Evolutionary conservation across 2,113 vertebrate genomes (phyloP), one percentile per base, ranked within the genome.

Genomic region (Corvus cornix): DNA sequence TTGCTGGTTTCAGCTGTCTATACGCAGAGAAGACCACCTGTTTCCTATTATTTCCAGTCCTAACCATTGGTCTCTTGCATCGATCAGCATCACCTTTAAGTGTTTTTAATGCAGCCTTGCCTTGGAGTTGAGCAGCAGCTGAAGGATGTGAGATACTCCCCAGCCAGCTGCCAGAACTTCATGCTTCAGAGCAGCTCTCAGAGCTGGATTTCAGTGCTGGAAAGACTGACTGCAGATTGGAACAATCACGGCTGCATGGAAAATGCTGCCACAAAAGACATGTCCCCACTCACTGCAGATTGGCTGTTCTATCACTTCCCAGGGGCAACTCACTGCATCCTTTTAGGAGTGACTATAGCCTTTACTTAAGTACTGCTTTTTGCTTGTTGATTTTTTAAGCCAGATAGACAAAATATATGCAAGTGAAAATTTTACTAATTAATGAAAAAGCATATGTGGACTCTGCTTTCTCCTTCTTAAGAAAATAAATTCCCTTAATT

Each of bases 261-360:
- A 68, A 84, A 64, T 0, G 6, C 63, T 31, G 56, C 5, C 1
- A 19, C 53, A 21, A 1, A 35, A 85, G 55, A 43, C 24, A 24
- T 1, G 0, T 12, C 63, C 37, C n/a, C 37, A 18, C 37, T 53
- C 59, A 18, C n/a, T 5, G 55, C 28, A 74, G 22, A 53, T 10
- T 9, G 0, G 0, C 59, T 55, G 13, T 1, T 67, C 85, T 46
- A 12, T 8, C n/a, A 6, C 23, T 31, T 19, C 18, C 9, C 67
- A 56, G 55, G 17, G 84, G 28, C 51, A 64, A 51, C 39, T 66
- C 8, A 0, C 9, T 3, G 1, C 3, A 10, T 31, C 37, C 48
- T 51, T 31, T n/a, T 9, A 22, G n/a, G 14, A 83, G 83, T 27
- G 9, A 13, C 13, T n/a, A 1, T 1, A 76, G 43, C 37, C 63